These are phyloP conservation scores for Tinea trinotella DNA, from an alignment of 2,888 invertebrate genomes.

Conservation along the genomic window DNA sequence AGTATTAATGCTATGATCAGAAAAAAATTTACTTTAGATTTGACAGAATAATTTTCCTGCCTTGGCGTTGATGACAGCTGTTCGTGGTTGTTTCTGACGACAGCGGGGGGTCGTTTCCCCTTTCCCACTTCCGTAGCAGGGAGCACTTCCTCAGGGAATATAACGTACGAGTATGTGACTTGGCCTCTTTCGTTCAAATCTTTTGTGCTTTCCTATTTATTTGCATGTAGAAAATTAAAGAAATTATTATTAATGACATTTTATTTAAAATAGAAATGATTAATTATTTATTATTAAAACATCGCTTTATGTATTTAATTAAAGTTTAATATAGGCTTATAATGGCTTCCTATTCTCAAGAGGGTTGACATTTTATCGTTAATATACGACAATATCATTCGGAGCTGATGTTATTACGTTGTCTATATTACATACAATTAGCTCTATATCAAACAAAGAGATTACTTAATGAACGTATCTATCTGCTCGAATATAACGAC, in stretches of 20 bases:
- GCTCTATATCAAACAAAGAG: background rate
- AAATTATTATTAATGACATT: no score
- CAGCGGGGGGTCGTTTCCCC: background rate
- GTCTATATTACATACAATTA: background rate
- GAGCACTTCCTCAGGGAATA: constrained; percentile 9
- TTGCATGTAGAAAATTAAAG: background rate
- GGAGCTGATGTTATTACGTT: background rate
- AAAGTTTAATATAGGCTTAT: background rate
- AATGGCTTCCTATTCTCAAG: background rate
- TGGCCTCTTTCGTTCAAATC: background rate
- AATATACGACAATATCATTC: background rate
- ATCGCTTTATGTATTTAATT: background rate
- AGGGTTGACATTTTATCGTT: background rate
- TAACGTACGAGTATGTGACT: background rate
- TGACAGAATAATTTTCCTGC: constrained; percentile 12
- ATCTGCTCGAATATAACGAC: background rate
- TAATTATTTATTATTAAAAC: no score
- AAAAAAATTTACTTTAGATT: no score
- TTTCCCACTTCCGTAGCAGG: background rate
- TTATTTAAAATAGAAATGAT: no score
- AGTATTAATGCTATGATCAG: no score
- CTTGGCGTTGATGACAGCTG: constrained; percentile 15
- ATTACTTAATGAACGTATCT: background rate
- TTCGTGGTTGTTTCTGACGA: background rate
- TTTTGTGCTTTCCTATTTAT: background rate